These are phyloP conservation scores for Phaethornis superciliosus DNA, from an alignment of 2,113 vertebrate genomes.

Conservation along the genomic window DNA sequence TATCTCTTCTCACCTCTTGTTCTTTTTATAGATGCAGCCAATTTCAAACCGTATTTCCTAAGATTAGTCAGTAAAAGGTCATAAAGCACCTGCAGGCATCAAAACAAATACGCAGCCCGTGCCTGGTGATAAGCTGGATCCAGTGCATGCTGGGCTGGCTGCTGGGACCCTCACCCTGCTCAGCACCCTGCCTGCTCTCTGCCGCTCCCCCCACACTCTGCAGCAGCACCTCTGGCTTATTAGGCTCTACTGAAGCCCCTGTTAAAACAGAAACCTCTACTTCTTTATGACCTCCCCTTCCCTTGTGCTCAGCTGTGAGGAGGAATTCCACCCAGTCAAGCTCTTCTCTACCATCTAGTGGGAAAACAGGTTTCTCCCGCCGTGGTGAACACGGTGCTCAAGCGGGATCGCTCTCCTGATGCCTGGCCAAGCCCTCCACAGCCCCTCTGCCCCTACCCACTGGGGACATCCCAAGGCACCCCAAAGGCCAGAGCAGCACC, in stretches of 20 bases:
- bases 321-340: constrained; percentile 21
- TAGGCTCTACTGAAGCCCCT: background rate
- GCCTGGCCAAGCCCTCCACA: background rate
- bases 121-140: background rate
- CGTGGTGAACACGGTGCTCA: accelerated
- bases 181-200: background rate
- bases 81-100: background rate
- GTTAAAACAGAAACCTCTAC: background rate
- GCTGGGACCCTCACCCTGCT: accelerated
- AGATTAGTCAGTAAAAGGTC: background rate
- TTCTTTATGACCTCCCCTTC: background rate
- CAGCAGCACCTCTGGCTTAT: background rate
- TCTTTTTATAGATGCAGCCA: background rate
- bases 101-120: background rate
- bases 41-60: background rate
- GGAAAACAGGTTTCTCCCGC: background rate
- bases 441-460: accelerated
- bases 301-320: background rate
- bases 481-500: background rate
- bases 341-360: constrained; percentile 68
- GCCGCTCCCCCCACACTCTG: background rate
- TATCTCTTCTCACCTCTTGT: background rate
- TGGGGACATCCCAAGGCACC: accelerated
- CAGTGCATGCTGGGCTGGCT: background rate
- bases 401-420: accelerated